Conservation (phyloP, 2,797 vertebrate genomes). For the Syngnathus acus region DNA sequence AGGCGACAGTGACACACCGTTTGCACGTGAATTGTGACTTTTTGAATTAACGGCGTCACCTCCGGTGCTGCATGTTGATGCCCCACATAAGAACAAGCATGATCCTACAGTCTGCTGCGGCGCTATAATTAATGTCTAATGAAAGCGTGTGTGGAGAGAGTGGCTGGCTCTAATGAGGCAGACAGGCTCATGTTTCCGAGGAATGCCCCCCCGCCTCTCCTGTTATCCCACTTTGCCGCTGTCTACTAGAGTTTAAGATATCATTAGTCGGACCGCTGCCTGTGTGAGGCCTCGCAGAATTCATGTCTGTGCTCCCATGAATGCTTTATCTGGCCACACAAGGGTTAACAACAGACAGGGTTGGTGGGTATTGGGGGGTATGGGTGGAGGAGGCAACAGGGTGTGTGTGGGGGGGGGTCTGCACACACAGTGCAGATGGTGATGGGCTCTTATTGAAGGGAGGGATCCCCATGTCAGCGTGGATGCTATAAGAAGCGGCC, state of each 20-base stretch:
- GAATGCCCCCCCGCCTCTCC: constrained; percentile 12
- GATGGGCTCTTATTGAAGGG: constrained; percentile 3
- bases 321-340: constrained; percentile 41
- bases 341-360: constrained; percentile 58
- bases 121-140: constrained; percentile 2
- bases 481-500: constrained; percentile 22
- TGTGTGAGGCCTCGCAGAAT: constrained; percentile 24
- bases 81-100: constrained; percentile 1
- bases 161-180: neutral
- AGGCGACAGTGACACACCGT: constrained; percentile 11
- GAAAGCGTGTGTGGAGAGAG: constrained; percentile 4
- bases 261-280: constrained; percentile 18
- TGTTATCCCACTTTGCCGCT: neutral
- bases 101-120: neutral
- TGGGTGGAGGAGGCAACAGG: constrained; percentile 37
- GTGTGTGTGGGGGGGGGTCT: constrained; percentile 40
- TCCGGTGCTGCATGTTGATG: neutral
- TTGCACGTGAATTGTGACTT: constrained; percentile 13
- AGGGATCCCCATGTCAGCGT: constrained; percentile 20
- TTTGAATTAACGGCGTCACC: neutral
- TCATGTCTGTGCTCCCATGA: constrained; percentile 30
- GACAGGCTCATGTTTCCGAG: constrained; percentile 22
- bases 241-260: constrained; percentile 12
- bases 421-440: constrained; percentile 12
- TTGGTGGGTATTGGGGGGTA: constrained; percentile 46